These are phyloP conservation scores for Drepana falcataria DNA, from an alignment of 2,888 invertebrate genomes.

Conservation along the genomic window DNA sequence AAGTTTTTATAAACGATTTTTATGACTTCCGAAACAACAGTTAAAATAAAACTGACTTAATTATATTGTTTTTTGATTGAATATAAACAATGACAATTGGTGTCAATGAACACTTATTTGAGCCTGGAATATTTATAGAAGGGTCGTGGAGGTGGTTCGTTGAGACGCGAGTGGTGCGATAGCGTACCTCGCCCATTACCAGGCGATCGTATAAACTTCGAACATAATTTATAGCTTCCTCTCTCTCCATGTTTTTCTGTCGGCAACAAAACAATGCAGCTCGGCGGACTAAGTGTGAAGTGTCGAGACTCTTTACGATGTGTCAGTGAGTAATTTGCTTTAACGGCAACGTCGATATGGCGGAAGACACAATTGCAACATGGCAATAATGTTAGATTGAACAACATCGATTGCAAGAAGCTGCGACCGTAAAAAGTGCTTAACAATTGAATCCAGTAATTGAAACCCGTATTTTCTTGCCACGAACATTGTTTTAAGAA, in stretches of 20 bases:
- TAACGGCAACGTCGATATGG: slow-evolving; percentile 42
- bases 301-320: slow-evolving; percentile 63
- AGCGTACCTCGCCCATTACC: slow-evolving; percentile 57
- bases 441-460: slow-evolving; percentile 8
- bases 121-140: not conserved
- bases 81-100: not conserved
- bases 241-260: slow-evolving; percentile 69
- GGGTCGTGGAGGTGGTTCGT: not conserved
- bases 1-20: not conserved
- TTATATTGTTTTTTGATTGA: not conserved
- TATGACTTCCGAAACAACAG: not conserved
- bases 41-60: not conserved
- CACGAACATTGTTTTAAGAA: slow-evolving; percentile 16
- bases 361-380: slow-evolving; percentile 27
- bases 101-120: not conserved
- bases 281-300: slow-evolving; percentile 50
- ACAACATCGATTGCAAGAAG: slow-evolving; percentile 7
- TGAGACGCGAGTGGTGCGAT: slow-evolving; percentile 36
- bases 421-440: slow-evolving; percentile 13
- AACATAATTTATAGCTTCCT: slow-evolving; percentile 76
- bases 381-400: slow-evolving; percentile 8
- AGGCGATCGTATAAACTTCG: slow-evolving; percentile 70
- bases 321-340: slow-evolving; percentile 61
- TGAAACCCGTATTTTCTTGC: not conserved
- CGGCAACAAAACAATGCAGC: slow-evolving; percentile 47